Evolutionary conservation across 2,797 vertebrate genomes (phyloP), one percentile per base, ranked within the genome.

Genomic region (Sebastiscus albofasciatus): DNA sequence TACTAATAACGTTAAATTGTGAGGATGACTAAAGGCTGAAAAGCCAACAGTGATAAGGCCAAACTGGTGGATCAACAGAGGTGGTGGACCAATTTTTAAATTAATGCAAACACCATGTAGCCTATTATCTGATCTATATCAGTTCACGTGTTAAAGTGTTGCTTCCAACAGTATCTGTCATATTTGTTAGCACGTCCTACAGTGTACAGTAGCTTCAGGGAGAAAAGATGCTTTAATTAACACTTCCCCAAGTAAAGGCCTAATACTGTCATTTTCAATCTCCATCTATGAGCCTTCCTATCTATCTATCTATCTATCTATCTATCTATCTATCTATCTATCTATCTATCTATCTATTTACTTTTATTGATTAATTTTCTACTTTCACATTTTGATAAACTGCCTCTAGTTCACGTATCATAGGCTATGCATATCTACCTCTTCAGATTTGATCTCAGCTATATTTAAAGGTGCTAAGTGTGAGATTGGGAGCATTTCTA

Each of bases 211-310:
- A 39, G 67, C 78, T 74, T 75, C 77, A 75, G 85, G 82, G 36
- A n/a, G 65, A 73, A 66, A 62, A 54, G 6, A 64, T 71, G 59
- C 67, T 24, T 75, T 86, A 73, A 87, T 85, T 87, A 87, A 83
- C 79, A 68, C 73, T 24, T 78, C 66, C 46, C 76, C 14, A 31
- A 20, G 4, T 24, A 33, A n/a, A 8, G 12, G 33, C 26, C 70
- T 24, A 54, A 75, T n/a, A 58, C 77, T 80, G 78, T 75, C 71
- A 1, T 54, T 71, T 58, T 36, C 12, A 64, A 34, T 84, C 59
- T 84, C 18, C 56, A 58, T 83, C 75, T 69, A 24, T 39, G 36
- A 5, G 13, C 36, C 36, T 72, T 54, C 18, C 83, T 64, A 9
- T 62, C 69, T 70, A 11, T 82, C 83, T 64, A 9, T 62, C 69